A percentile compares a stretch with the other conserved stretches of the same genome.
phyloP scores from a whole-genome alignment of 2,113 vertebrate genomes.

The Phylloscopus trochiloides region DNA sequence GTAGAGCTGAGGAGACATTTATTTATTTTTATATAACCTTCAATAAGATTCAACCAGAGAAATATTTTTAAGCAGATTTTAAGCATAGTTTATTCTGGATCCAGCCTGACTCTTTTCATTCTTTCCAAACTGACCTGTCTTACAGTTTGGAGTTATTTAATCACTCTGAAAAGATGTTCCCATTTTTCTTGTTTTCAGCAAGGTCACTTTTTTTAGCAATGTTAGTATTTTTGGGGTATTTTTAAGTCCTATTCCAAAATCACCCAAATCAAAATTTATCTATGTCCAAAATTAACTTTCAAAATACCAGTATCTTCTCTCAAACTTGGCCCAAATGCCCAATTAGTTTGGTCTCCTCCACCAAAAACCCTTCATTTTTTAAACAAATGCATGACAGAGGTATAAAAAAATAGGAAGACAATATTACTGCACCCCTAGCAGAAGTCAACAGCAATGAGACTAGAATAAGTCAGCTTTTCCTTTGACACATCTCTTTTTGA shows the following conservation, averaged over 20 bases:
- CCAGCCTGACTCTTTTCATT: not conserved
- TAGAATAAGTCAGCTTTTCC: not conserved
- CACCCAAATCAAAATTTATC: not conserved
- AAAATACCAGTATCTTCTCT: not conserved
- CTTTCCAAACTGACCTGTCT: not conserved
- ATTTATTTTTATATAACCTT: not conserved
- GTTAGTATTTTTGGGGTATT: not conserved
- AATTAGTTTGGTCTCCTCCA: not conserved
- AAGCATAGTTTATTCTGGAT: not conserved
- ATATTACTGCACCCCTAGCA: not conserved
- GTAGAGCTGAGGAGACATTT: not conserved
- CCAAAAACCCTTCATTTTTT: not conserved
- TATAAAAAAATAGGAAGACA: not conserved
- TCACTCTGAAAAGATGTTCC: not conserved
- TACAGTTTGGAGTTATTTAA: not conserved
- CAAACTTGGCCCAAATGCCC: not conserved
- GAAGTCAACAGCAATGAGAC: not conserved
- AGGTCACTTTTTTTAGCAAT: not conserved
- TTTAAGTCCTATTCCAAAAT: not conserved
- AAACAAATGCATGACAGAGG: not conserved
- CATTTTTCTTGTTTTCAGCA: not conserved
- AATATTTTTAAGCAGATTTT: slow-evolving; percentile 2
- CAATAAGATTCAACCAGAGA: not conserved
- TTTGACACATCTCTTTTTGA: not conserved
- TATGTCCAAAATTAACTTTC: not conserved